Base-by-base conservation (phyloP, 2,797 vertebrate genomes). In the Melanitta fusca region DNA sequence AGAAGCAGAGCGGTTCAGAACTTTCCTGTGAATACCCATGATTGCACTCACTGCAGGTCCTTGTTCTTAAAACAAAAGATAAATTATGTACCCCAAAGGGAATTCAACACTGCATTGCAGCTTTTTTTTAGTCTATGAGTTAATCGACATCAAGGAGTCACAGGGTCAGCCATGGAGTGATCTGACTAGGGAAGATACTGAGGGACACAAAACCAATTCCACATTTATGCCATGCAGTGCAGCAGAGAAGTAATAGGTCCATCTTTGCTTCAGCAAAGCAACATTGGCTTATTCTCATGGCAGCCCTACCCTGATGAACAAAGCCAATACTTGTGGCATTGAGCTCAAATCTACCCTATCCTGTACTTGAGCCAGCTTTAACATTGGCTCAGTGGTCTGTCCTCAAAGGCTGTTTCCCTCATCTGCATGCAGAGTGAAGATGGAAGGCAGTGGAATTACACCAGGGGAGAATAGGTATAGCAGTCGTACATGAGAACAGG, bases 401-500 rank as follows among this genome's bases (percentile, higher is more conserved):
- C 27, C 34, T 25, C 54, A n/a, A 19, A 38, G 34, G 49, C 57
- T 13, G 43, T 8, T 64, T 74, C 8, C 3, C 20, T 57, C 53
- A 2, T 6, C 39, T 28, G 25, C 53, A 60, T 5, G 39, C 58
- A 47, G 82, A 69, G 43, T 1, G 6, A 68, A 75, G 78, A 15
- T 43, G 14, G 71, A 79, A 38, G 43, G 27, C 43, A 70, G 54
- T 1, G 1, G 57, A 34, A 43, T 0, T 1, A 41, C 34, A 74
- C 27, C 45, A 45, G 34, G 5, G 18, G 15, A 70, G 34, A 73
- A 32, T 1, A 8, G 28, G 13, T 53, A 71, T 7, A 57, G 36
- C 4, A 43, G 17, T 51, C 66, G 56, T 19, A 39, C 0, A 0
- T 8, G 10, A 28, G 45, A 13, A 79, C 28, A 62, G 60, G 27